Evolutionary conservation across 2,797 vertebrate genomes (phyloP).

Genomic region (Platalea minor): DNA sequence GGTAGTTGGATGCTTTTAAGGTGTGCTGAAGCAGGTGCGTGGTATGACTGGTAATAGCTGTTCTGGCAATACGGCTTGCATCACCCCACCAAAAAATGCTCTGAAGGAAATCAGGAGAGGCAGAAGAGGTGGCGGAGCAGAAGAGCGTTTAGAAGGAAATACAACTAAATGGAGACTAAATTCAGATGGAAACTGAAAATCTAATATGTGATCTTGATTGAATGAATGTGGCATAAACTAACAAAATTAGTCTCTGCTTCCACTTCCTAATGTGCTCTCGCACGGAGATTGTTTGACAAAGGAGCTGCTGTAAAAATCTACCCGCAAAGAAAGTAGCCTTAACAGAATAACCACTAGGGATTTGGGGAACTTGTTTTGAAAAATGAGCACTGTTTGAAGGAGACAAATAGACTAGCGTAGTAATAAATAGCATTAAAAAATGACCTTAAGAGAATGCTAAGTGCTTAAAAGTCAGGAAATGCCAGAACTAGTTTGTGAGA

Average conservation of each 20-base stretch:
- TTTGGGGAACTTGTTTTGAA: neutral
- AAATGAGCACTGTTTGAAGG: neutral
- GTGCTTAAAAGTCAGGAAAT: constrained; percentile 49
- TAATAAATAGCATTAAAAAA: constrained; percentile 15
- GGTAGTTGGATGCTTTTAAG: neutral
- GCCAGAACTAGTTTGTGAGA: neutral
- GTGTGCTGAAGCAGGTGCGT: neutral
- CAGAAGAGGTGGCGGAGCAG: neutral
- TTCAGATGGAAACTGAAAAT: neutral
- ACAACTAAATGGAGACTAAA: neutral
- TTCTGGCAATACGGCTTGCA: accelerated
- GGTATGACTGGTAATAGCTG: neutral
- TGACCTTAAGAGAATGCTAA: constrained; percentile 27
- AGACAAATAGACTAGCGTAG: neutral
- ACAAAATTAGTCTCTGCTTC: neutral
- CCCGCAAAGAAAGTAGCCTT: neutral
- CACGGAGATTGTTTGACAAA: neutral
- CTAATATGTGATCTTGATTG: neutral
- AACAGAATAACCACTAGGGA: neutral
- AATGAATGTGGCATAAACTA: neutral
- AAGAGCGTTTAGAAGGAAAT: neutral
- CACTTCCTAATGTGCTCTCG: neutral
- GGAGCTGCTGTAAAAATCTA: neutral
- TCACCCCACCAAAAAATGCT: neutral
- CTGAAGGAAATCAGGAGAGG: neutral